phyloP scores from a whole-genome alignment of 2,113 vertebrate genomes.

The Pandion haliaetus region DNA sequence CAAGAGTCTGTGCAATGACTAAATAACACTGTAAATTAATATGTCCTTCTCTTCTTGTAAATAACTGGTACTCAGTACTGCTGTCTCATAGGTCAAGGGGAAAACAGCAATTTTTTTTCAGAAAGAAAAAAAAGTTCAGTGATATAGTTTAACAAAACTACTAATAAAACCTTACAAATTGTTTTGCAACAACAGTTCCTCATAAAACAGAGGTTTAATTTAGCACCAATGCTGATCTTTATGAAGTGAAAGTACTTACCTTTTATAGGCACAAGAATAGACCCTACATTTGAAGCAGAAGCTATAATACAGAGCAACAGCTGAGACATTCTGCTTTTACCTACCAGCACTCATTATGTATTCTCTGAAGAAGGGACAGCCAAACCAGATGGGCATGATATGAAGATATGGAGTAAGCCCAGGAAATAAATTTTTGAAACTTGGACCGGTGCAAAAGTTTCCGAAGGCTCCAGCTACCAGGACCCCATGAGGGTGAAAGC shows the following conservation, averaged over 20 bases:
- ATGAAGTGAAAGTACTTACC: neutral
- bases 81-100: neutral
- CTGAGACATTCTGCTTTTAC: neutral
- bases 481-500: constrained; percentile 81
- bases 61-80: neutral
- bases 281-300: neutral
- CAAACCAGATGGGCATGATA: constrained; percentile 68
- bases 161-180: neutral
- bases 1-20: neutral
- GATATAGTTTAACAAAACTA: neutral
- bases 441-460: constrained; percentile 72
- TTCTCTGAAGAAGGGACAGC: constrained; percentile 76
- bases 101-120: neutral
- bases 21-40: neutral
- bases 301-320: neutral
- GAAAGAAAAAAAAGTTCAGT: neutral
- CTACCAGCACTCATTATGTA: constrained; percentile 73
- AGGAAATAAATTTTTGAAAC: constrained; percentile 74
- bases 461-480: constrained; percentile 75
- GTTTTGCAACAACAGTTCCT: neutral
- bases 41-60: neutral
- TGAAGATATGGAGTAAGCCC: constrained; percentile 74
- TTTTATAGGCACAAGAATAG: neutral
- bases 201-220: neutral
- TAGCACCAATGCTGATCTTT: neutral